Base-by-base conservation (phyloP, 2,113 vertebrate species). In the Entosphenus tridentatus region DNA sequence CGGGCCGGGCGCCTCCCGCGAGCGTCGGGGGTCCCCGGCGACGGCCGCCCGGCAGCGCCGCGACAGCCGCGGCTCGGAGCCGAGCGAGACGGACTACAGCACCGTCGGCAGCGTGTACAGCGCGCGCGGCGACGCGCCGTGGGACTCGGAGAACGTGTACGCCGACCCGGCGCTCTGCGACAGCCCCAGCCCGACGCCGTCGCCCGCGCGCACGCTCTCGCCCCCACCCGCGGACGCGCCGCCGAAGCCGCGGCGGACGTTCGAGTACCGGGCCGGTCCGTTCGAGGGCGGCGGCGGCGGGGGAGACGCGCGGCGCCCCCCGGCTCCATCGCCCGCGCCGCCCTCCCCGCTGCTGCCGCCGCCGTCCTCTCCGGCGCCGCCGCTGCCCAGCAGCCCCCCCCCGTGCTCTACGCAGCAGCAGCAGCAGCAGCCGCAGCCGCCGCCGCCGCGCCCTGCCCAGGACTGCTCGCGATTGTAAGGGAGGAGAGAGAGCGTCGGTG, bases 1-100 rank as follows among this genome's bases (percentile, higher is more conserved):
- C n/a, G 62, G 8, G 11, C 8, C 62, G 9, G n/a, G 18, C 8
- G 10, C 8, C 62, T 10, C 8, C 10, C n/a, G 59, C 18, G 59
- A 65, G 18, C n/a, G 59, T 2, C 59, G 62, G 18, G 62, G 9
- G 62, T 21, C 21, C n/a, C 10, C n/a, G n/a, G 62, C 21, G 62
- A n/a, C 9, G 10, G 18, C n/a, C n/a, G 62, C 62, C 8, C 62
- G 18, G 10, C 62, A 3, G n/a, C 62, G 62, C 8, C 62, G 62
- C n/a, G 62, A 18, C 10, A 65, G 62, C 21, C 21, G n/a, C 8
- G 62, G 18, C n/a, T 16, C 62, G 2, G 18, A n/a, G n/a, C n/a
- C 62, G 62, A 65, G 62, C 21, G 62, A 65, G 62, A 65, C 62
- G 18, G 62, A 65, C 62, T 65, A 65, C 62, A 65, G 62, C 62